These are phyloP conservation scores for Enteromius anoplus DNA, from an alignment of 2,797 vertebrate species.

Conservation along the genomic window DNA sequence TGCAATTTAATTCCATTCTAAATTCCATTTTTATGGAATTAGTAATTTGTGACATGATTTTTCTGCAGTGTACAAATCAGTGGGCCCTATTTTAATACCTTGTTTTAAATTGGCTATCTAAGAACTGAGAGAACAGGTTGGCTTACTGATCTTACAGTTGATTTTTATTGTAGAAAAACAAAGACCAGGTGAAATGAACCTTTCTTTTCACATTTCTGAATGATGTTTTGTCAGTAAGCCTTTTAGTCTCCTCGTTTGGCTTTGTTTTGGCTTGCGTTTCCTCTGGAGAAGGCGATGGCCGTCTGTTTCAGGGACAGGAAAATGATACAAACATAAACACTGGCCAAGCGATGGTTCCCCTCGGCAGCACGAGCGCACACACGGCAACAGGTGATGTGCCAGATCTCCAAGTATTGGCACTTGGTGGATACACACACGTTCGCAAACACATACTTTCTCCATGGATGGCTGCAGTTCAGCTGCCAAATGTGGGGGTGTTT, in stretches of 20 bases:
- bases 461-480: conserved; percentile 73
- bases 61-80: not conserved
- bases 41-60: not conserved
- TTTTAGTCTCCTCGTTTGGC: conserved; percentile 45
- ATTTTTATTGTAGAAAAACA: not conserved
- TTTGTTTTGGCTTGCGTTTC: conserved; percentile 50
- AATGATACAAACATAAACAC: conserved; percentile 62
- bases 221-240: conserved; percentile 47
- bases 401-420: conserved; percentile 65
- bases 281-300: conserved; percentile 59
- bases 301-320: conserved; percentile 59
- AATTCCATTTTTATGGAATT: not conserved
- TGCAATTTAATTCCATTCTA: not conserved
- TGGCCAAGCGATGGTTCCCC: conserved; percentile 67
- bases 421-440: conserved; percentile 44
- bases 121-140: not conserved
- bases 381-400: conserved; percentile 67
- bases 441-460: conserved; percentile 56
- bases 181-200: not conserved
- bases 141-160: not conserved
- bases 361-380: conserved; percentile 51
- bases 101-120: not conserved
- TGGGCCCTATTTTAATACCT: not conserved
- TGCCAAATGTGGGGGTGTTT: conserved; percentile 72
- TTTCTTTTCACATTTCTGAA: conserved; percentile 45